Base-by-base conservation (phyloP, 2,797 vertebrate genomes). In the Poliocrania exsul region DNA sequence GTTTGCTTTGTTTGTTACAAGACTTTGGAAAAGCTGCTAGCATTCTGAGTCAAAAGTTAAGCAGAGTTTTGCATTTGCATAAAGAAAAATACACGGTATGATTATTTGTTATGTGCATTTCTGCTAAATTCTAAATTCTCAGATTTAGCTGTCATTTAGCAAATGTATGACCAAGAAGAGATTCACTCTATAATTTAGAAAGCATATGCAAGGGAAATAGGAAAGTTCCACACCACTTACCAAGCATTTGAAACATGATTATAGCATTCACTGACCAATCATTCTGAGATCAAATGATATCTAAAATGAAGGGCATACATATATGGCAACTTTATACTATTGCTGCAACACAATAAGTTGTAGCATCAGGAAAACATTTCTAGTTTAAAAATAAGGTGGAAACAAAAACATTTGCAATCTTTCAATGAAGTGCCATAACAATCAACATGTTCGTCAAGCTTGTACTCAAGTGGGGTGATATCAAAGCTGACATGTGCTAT, bases 381-480 rank as follows among this genome's bases (percentile, higher is more conserved):
- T 37, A 23, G 37, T 50, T 86, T 50, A 81, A 81, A 95, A 92
- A 82, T 77, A 72, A n/a, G 26, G 54, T 33, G 24, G 37, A 65
- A 33, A 67, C 62, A 66, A 82, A 78, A 69, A 58, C 53, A 58
- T 65, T 91, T 58, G 65, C 5, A 1, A 1, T 60, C 75, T 73
- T 95, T 79, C 70, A 90, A 57, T 21, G 3, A 60, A 75, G 47
- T 10, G 40, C 70, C 74, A 62, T 4, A 85, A 72, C 31, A 62
- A 70, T 73, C 85, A 58, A 42, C 17, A 64, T 53, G 46, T 37
- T 95, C 56, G 51, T 35, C 35, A 58, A 77, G 64, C 28, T 11
- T 80, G 38, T 24, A 33, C 64, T 70, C n/a, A 73, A 93, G 79
- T 3, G 3, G 13, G 19, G 42, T 62, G 64, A 85, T 16, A 16